Base-by-base conservation (phyloP, 2,888 invertebrate genomes). In the Macropis europaea region DNA sequence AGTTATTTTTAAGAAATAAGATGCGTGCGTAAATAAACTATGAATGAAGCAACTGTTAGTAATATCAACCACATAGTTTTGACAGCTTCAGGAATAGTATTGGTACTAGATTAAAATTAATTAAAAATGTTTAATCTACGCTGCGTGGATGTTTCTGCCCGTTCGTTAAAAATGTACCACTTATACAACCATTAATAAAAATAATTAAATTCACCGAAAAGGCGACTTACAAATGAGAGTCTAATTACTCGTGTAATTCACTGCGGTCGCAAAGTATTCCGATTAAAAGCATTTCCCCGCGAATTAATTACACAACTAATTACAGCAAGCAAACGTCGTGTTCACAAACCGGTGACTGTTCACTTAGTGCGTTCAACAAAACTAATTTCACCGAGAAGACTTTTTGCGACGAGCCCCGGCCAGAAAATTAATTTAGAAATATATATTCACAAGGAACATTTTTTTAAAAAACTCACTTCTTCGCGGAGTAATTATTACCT, bases 251-350 rank as follows among this genome's bases (percentile, higher is more conserved):
- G 43, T 13, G 32, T 53, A 69, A 69, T 53, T 73, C 22, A 34
- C 28, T 38, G 4, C 17, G 63, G 11, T 7, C 24, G 34, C 28
- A 7, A 62, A 56, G 40, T 50, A 42, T 72, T 13, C 48, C 19
- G 48, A 71, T 60, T 68, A 61, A 68, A 57, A 57, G 56, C 38
- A 6, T 13, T 17, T 53, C 45, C 34, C 32, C 47, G 11, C 13
- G 17, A 48, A 28, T 36, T 59, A 59, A 70, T 73, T 70, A 45
- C 70, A 59, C 32, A 56, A 43, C 54, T 38, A 64, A 70, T 63
- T 64, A 38, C 52, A 48, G 42, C 15, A 70, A 64, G 50, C 70
- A 73, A 64, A 64, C 54, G 36, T 69, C 42, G 54, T 50, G 19
- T 62, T 50, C 56, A 50, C 38, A 36, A 38, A 15, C 43, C 24